Conservation (phyloP, 2,797 vertebrate species). For the Thripadectes ignobilis region DNA sequence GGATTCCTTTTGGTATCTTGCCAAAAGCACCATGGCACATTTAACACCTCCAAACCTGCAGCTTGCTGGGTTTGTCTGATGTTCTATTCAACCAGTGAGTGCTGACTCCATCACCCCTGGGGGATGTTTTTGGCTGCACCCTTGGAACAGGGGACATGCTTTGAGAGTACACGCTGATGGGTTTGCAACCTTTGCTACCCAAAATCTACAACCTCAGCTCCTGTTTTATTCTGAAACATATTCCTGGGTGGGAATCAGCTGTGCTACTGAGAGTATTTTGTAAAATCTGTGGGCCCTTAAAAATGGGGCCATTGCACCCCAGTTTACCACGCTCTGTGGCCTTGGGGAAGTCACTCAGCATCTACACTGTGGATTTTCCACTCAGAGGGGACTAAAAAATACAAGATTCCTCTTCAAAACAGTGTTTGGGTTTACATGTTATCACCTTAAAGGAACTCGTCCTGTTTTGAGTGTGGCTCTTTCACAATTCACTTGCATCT, state of each 20-base stretch:
- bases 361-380: not conserved
- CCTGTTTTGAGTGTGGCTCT: not conserved
- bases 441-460: accelerated
- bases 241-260: not conserved
- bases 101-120: accelerated
- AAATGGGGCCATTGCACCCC: not conserved
- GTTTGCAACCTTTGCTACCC: not conserved
- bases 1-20: not conserved
- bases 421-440: not conserved
- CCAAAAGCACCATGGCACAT: not conserved
- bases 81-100: not conserved
- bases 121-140: not conserved
- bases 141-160: accelerated
- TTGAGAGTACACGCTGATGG: accelerated
- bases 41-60: not conserved
- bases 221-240: accelerated
- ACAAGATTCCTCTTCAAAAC: not conserved
- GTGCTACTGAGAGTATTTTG: not conserved
- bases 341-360: not conserved
- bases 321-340: accelerated
- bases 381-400: not conserved
- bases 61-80: not conserved
- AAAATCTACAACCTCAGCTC: not conserved
- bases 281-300: not conserved
- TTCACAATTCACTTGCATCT: accelerated